These are phyloP conservation scores for Eupithecia exiguata DNA, from an alignment of 2,888 invertebrate species.

Conservation along the genomic window DNA sequence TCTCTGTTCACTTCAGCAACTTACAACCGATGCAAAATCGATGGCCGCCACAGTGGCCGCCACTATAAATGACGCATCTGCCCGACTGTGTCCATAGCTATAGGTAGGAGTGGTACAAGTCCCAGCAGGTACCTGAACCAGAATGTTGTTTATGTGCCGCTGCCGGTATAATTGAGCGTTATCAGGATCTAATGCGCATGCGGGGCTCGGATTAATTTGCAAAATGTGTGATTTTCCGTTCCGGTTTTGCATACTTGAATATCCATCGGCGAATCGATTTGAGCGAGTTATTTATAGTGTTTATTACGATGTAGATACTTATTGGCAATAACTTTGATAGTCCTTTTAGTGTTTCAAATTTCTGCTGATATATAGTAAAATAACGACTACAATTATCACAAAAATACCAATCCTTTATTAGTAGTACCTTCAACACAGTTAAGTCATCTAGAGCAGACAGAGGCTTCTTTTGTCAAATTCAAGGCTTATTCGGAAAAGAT, in stretches of 20 bases:
- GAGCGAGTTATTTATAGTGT: neutral
- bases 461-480: neutral
- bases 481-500: neutral
- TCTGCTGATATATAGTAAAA: neutral
- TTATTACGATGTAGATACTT: neutral
- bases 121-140: slow-evolving; percentile 17
- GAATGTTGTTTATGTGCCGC: slow-evolving; percentile 30
- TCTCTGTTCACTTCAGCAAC: neutral
- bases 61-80: neutral
- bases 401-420: neutral
- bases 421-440: neutral
- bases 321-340: neutral
- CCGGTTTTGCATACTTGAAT: slow-evolving; percentile 24
- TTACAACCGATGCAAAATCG: neutral
- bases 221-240: slow-evolving; percentile 22
- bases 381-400: neutral
- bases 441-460: neutral
- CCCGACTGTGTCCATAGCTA: neutral
- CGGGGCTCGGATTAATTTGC: slow-evolving; percentile 24
- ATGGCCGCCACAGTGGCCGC: neutral
- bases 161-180: slow-evolving; percentile 27
- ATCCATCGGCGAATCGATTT: slow-evolving; percentile 10
- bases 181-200: slow-evolving; percentile 29
- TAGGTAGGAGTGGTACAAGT: neutral
- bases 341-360: neutral